phyloP scores from a whole-genome alignment of 2,797 vertebrate species.

The Cryptoprocta ferox region DNA sequence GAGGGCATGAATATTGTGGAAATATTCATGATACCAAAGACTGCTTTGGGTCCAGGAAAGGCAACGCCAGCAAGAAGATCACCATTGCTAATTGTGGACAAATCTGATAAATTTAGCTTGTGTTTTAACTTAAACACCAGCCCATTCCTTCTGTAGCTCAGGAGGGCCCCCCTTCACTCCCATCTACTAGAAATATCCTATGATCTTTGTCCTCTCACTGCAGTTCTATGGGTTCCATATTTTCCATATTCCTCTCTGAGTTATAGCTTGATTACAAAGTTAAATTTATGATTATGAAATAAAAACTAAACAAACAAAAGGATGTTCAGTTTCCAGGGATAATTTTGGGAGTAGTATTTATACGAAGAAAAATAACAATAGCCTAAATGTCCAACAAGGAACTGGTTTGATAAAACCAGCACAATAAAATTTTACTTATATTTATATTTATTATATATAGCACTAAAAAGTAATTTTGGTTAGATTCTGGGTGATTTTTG shows the following conservation, averaged over 20 bases:
- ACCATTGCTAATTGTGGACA: background rate
- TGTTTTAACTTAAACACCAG: background rate
- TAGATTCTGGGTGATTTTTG: background rate
- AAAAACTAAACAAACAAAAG: background rate
- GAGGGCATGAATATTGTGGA: background rate
- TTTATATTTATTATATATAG: background rate
- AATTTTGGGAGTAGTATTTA: slow-evolving; percentile 9
- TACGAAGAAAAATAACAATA: slow-evolving; percentile 6
- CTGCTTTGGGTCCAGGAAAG: background rate
- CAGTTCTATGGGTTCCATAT: background rate
- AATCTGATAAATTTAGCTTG: background rate
- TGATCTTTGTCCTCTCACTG: background rate
- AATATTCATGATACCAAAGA: too few relatives aligned
- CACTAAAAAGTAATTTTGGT: background rate
- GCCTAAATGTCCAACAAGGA: background rate
- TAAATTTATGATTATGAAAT: background rate
- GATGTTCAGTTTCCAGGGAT: background rate
- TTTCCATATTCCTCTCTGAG: background rate
- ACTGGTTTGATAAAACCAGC: slow-evolving; percentile 9
- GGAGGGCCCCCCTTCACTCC: background rate
- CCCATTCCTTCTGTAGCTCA: background rate
- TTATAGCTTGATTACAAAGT: background rate
- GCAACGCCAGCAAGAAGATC: background rate
- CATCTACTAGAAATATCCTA: background rate
- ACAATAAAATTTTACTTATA: background rate